phyloP scores from a whole-genome alignment of 2,888 invertebrate genomes.

The Epiblema foenella region DNA sequence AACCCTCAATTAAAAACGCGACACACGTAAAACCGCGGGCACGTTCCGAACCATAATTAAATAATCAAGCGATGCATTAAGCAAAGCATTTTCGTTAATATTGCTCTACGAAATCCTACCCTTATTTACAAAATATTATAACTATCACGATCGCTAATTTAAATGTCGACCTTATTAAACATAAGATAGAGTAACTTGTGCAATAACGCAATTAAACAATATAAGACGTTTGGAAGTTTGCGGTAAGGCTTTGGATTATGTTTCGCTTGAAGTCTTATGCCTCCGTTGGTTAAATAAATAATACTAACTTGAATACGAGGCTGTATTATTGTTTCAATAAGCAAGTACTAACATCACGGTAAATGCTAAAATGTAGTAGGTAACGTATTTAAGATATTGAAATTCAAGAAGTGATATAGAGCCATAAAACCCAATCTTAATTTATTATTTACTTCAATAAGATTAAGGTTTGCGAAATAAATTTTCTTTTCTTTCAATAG shows the following conservation, averaged over 20 bases:
- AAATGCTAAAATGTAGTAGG: neutral
- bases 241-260: neutral
- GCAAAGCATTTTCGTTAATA: constrained; percentile 12
- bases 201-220: neutral
- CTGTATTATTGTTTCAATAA: neutral
- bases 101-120: neutral
- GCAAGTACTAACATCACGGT: neutral
- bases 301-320: neutral
- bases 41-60: constrained; percentile 29
- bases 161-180: neutral
- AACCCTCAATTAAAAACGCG: constrained; percentile 24
- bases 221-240: constrained; percentile 5
- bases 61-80: constrained; percentile 42
- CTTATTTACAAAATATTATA: neutral
- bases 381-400: too few relatives aligned
- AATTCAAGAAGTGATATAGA: too few relatives aligned
- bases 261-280: neutral
- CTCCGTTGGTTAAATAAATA: constrained; percentile 16
- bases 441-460: too few relatives aligned
- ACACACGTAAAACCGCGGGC: constrained; percentile 21
- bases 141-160: neutral
- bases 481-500: too few relatives aligned
- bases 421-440: too few relatives aligned
- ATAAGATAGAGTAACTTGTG: constrained; percentile 9
- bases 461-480: too few relatives aligned